Base-by-base conservation (phyloP, 2,888 invertebrate genomes). In the Leptothorax acervorum region DNA sequence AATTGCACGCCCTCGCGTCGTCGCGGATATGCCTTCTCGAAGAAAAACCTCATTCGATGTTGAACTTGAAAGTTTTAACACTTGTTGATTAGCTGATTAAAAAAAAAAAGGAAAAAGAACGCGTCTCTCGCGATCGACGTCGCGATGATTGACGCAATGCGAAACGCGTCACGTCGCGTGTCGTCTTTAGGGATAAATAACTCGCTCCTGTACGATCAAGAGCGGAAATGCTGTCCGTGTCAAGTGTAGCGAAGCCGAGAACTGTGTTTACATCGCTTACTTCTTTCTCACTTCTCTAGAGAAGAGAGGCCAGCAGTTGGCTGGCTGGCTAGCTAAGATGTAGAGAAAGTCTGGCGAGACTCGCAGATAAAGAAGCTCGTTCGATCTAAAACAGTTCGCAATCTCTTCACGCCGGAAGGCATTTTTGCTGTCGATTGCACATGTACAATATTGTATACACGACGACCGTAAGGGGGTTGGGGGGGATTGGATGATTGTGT, bases 31-130 rank as follows among this genome's bases (percentile, higher is more conserved):
- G 93, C 93, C 94, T 93, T 94, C 92, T 87, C 79, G 87, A 90
- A 85, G 88, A 89, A 88, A 78, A 92, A 88, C 93, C 93, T 94
- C 93, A 93, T 93, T 93, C 91, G 93, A 93, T 93, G 94, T 94
- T 94, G 92, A 94, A 93, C 93, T 94, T 93, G 92, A 94, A 93
- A 94, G 93, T 94, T 94, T 93, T 93, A 94, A 94, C 92, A 92
- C 92, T 92, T 94, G 94, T 95, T 94, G 90, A 90, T 90, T 90
- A 90, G 90, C 90, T 90, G 82, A 89, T 90, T 83, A 79, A 75
- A 78, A 55, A 42, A 66, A 60, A 74, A 45, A 31, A 48, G 1
- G 1, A 15, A 63, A 9, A 39, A 35, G 18, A 79, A 87, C 76
- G 85, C 78, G 87, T 86, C 65, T 78, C 35, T 60, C 79, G 60